Evolutionary conservation across 2,113 vertebrate genomes (phyloP).

Genomic region (Trichechus manatus): DNA sequence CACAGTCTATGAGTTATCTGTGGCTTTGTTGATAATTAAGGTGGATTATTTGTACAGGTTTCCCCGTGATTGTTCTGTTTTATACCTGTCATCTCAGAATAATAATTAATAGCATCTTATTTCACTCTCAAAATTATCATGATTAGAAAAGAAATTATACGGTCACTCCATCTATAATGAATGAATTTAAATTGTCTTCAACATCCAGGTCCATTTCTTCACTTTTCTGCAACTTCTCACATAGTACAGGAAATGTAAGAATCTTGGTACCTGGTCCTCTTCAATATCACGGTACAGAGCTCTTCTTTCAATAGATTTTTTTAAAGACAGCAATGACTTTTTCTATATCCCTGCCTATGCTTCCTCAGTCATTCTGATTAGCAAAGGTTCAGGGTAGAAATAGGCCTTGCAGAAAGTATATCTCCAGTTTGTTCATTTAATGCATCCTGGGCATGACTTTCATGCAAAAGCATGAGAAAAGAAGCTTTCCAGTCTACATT

Average conservation of each 20-base stretch:
- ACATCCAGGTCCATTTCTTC: not conserved
- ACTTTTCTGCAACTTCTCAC: not conserved
- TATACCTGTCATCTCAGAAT: not conserved
- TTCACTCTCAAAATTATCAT: slow-evolving; percentile 26
- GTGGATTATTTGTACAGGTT: not conserved
- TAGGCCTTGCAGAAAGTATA: not conserved
- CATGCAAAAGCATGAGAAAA: not conserved
- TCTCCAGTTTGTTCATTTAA: slow-evolving; percentile 3
- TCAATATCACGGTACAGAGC: not conserved
- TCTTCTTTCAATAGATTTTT: slow-evolving; percentile 9
- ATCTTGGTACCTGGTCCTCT: not conserved
- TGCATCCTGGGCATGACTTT: not conserved
- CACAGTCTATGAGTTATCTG: not conserved
- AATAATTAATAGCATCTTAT: slow-evolving; percentile 13
- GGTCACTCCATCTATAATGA: not conserved
- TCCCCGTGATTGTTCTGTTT: not conserved
- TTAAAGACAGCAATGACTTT: not conserved
- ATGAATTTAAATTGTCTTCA: slow-evolving; percentile 35
- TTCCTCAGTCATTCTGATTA: slow-evolving; percentile 18
- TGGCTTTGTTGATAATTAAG: not conserved
- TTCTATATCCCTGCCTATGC: not conserved
- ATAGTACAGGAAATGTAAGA: not conserved
- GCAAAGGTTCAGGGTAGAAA: not conserved
- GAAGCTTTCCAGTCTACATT: not conserved
- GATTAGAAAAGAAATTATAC: not conserved